phyloP scores from a whole-genome alignment of 2,113 vertebrate species.

The Speoplatyrhinus poulsoni region DNA sequence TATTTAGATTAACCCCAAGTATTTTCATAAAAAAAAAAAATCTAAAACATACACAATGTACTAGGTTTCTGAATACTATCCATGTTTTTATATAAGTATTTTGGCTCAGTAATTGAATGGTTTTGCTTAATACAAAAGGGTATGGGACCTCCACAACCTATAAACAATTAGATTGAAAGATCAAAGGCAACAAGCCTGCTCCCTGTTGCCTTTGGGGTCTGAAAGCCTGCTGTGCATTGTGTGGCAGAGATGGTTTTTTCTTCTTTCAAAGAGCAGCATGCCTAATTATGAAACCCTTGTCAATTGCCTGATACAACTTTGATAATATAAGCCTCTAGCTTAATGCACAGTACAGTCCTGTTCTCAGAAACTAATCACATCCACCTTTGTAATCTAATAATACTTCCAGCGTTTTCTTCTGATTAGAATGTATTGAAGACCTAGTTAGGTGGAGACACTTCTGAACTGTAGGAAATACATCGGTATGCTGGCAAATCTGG shows the following conservation, averaged over 20 bases:
- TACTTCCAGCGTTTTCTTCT: slow-evolving; percentile 37
- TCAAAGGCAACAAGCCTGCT: slow-evolving; percentile 68
- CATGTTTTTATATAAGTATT: slow-evolving; percentile 15
- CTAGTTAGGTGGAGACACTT: slow-evolving; percentile 47
- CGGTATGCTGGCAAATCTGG: slow-evolving; percentile 27
- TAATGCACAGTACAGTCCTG: slow-evolving; percentile 57
- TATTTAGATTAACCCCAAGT: no score
- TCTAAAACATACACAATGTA: neutral
- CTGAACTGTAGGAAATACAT: slow-evolving; percentile 23
- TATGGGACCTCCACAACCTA: slow-evolving; percentile 59
- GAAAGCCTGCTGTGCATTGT: slow-evolving; percentile 75
- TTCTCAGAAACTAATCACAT: slow-evolving; percentile 61
- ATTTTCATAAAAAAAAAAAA: no score
- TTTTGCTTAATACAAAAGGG: slow-evolving; percentile 49
- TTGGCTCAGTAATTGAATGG: slow-evolving; percentile 34
- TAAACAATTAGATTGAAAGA: slow-evolving; percentile 69
- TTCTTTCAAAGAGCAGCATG: slow-evolving; percentile 63
- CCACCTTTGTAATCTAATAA: slow-evolving; percentile 63
- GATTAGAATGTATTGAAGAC: slow-evolving; percentile 61
- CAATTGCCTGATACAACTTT: slow-evolving; percentile 67
- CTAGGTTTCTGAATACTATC: neutral
- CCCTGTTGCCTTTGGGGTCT: slow-evolving; percentile 69
- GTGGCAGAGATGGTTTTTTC: slow-evolving; percentile 51
- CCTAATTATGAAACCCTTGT: slow-evolving; percentile 69
- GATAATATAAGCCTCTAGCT: slow-evolving; percentile 66